Conservation (phyloP, 1,140 invertebrate species). For the Drosophila hydei region DNA sequence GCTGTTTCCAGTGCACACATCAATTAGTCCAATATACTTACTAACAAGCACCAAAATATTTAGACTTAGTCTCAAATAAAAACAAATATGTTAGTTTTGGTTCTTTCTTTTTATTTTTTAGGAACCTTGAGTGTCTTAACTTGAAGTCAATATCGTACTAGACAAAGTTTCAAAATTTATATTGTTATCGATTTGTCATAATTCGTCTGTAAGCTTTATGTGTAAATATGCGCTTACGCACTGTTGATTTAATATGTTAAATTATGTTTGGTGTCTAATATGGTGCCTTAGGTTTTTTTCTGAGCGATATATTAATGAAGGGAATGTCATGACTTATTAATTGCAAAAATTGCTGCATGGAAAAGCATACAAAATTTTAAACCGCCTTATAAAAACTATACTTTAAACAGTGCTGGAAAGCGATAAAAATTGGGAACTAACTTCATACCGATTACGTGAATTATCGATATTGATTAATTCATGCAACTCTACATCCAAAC, state of each 20-base stretch:
- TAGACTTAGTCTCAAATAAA: not conserved
- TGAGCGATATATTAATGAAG: too few relatives aligned
- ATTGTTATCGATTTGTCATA: not conserved
- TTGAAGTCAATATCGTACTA: slow-evolving; percentile 1
- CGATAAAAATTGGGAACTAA: not conserved
- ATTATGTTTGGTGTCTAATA: too few relatives aligned
- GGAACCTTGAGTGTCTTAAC: not conserved
- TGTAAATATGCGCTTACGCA: not conserved
- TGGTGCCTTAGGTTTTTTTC: too few relatives aligned
- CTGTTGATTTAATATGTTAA: not conserved
- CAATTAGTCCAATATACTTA: not conserved
- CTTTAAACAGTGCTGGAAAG: not conserved
- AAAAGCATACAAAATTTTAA: too few relatives aligned
- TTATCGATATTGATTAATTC: slow-evolving; percentile 7
- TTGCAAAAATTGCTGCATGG: too few relatives aligned
- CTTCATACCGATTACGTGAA: not conserved
- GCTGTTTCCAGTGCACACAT: slow-evolving; percentile 1
- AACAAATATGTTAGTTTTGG: not conserved
- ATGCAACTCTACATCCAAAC: slow-evolving; percentile 58
- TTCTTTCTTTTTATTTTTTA: not conserved
- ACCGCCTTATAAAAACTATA: too few relatives aligned
- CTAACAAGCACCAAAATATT: too few relatives aligned
- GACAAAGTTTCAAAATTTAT: not conserved
- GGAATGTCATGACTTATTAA: too few relatives aligned
- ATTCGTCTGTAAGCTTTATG: not conserved